Conservation (phyloP, 1,140 invertebrate species). For the Macrosteles quadrilineatus region DNA sequence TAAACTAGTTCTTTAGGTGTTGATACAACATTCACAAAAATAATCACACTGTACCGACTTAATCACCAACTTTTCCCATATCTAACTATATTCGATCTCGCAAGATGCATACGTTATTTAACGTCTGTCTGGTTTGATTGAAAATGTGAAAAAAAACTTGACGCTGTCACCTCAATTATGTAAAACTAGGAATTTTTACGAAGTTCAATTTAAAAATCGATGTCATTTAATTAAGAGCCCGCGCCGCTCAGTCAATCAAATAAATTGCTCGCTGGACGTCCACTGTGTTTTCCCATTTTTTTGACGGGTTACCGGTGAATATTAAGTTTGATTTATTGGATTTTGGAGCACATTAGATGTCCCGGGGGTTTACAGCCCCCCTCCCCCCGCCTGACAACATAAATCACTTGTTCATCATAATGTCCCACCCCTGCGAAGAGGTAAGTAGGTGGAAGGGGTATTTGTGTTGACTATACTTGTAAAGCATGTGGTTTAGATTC, state of each 20-base stretch:
- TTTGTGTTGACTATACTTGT: too few relatives aligned
- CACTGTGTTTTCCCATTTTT: conserved; percentile 14
- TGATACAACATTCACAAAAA: too few relatives aligned
- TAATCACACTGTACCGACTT: too few relatives aligned
- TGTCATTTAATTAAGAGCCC: conserved; percentile 20
- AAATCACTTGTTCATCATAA: too few relatives aligned
- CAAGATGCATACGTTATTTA: too few relatives aligned
- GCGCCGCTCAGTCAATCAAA: conserved; percentile 19
- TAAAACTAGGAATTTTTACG: conserved; percentile 26
- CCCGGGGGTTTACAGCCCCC: neutral
- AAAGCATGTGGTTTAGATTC: too few relatives aligned
- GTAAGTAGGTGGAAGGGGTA: too few relatives aligned
- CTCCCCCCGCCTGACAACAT: too few relatives aligned
- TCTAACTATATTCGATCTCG: too few relatives aligned
- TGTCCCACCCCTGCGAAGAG: too few relatives aligned
- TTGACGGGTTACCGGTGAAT: conserved; percentile 18
- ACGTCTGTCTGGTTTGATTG: conserved; percentile 3
- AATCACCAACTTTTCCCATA: too few relatives aligned
- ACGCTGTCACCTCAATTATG: conserved; percentile 24
- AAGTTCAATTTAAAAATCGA: conserved; percentile 25
- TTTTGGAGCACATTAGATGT: conserved; percentile 1
- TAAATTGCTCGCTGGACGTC: conserved; percentile 11
- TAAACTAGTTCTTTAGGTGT: too few relatives aligned
- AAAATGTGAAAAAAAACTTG: neutral
- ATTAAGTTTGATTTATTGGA: conserved; percentile 26